Evolutionary conservation across 2,888 invertebrate genomes (phyloP).

Genomic region (Biston betularia): DNA sequence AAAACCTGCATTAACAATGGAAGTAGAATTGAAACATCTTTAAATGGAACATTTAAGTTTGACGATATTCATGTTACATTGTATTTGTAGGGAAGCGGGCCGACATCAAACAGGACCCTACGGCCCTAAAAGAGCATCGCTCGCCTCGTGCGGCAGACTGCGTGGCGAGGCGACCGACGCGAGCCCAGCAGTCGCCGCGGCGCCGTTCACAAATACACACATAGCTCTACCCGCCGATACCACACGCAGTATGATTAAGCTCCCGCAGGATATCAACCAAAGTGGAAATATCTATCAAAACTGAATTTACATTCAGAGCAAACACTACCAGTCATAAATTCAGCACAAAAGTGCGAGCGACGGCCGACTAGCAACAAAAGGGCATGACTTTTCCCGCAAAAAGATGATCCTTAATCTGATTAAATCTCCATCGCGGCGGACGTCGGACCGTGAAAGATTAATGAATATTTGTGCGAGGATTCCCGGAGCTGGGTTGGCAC

Average conservation of each 20-base stretch:
- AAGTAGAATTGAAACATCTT: background rate
- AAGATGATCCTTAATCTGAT: constrained; percentile 87
- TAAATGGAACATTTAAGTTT: background rate
- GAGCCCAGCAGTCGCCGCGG: constrained; percentile 61
- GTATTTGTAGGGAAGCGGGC: constrained; percentile 23
- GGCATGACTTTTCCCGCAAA: constrained; percentile 84
- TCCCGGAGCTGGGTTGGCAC: constrained; percentile 83
- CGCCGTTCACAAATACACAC: constrained; percentile 63
- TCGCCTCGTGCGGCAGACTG: constrained; percentile 70
- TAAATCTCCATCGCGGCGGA: constrained; percentile 86
- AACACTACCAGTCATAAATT: constrained; percentile 82
- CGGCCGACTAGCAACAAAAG: constrained; percentile 83
- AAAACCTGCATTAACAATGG: background rate
- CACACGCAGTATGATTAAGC: constrained; percentile 44
- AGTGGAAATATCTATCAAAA: constrained; percentile 57
- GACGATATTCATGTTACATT: constrained; percentile 21
- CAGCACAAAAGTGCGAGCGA: constrained; percentile 82
- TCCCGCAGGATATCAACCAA: constrained; percentile 49
- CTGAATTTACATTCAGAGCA: constrained; percentile 81
- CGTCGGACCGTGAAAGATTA: constrained; percentile 86
- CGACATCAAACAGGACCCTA: constrained; percentile 47
- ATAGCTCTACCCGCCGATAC: constrained; percentile 42
- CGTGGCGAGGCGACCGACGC: constrained; percentile 63
- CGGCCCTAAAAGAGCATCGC: constrained; percentile 60
- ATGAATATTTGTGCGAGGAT: constrained; percentile 86